Percentiles rank a stretch among this genome's conserved stretches.
phyloP scores from a whole-genome alignment of 2,888 invertebrate genomes.

The Cryptophagus acutangulus region DNA sequence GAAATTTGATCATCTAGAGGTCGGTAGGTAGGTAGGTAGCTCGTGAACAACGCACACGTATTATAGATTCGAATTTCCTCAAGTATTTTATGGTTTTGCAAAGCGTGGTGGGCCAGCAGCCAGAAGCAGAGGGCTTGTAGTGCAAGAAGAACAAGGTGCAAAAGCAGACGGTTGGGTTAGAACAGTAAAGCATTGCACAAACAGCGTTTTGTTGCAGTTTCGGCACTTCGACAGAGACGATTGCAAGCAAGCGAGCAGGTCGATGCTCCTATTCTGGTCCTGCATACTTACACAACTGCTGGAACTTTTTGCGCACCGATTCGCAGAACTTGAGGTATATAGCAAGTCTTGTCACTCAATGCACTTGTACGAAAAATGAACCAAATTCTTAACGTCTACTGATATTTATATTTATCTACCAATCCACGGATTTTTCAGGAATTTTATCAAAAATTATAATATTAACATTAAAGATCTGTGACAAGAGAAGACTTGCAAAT shows the following conservation, averaged over 20 bases:
- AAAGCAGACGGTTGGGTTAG: background rate
- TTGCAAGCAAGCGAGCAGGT: conserved; percentile 32
- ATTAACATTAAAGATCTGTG: too few relatives aligned
- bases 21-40: too few relatives aligned
- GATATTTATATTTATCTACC: too few relatives aligned
- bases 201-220: conserved; percentile 24
- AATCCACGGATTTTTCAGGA: too few relatives aligned
- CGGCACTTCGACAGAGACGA: conserved; percentile 25
- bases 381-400: conserved; percentile 34
- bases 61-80: too few relatives aligned
- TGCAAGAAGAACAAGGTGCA: conserved; percentile 1
- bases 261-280: conserved; percentile 38
- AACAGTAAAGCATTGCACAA: conserved; percentile 5
- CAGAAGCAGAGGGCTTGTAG: too few relatives aligned
- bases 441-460: too few relatives aligned
- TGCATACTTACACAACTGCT: conserved; percentile 39
- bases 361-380: conserved; percentile 35
- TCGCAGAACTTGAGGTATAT: conserved; percentile 39
- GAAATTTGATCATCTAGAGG: too few relatives aligned
- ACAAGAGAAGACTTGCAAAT: too few relatives aligned
- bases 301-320: conserved; percentile 37
- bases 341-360: conserved; percentile 39
- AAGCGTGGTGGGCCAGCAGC: too few relatives aligned
- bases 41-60: too few relatives aligned
- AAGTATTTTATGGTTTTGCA: too few relatives aligned